A percentile compares a stretch with the other conserved stretches of the same genome.
Evolutionary conservation across 2,113 vertebrate species (phyloP).

Genomic region (Neolamprologus falcicula): DNA sequence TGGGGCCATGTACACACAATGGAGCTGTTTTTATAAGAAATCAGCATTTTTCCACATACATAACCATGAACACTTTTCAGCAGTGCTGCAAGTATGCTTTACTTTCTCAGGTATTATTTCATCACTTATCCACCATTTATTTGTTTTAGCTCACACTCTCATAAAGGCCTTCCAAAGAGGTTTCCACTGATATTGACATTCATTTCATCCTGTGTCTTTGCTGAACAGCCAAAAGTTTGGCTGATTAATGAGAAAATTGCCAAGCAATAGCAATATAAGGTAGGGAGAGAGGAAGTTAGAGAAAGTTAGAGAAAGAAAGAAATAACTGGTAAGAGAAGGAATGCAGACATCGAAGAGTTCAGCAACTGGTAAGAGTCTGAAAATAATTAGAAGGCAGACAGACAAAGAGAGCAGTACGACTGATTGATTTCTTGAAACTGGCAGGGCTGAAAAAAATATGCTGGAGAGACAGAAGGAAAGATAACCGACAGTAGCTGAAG

Average conservation of each 20-base stretch:
- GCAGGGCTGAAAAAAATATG: neutral
- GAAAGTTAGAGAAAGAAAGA: neutral
- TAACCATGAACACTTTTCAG: neutral
- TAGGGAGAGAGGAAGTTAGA: neutral
- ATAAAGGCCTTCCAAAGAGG: neutral
- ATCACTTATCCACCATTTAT: neutral
- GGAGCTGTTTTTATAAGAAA: neutral
- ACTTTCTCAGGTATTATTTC: neutral
- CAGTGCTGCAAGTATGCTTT: neutral
- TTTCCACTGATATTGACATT: neutral
- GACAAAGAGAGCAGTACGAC: neutral
- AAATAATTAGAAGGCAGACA: slow-evolving; percentile 25
- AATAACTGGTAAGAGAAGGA: neutral
- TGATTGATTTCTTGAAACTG: slow-evolving; percentile 12
- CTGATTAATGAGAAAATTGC: neutral
- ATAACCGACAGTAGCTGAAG: neutral
- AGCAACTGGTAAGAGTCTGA: slow-evolving; percentile 6
- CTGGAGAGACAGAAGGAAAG: neutral
- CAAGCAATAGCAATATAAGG: neutral
- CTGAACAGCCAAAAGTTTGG: neutral
- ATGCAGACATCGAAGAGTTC: neutral
- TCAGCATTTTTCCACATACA: neutral
- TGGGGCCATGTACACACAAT: neutral
- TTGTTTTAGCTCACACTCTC: neutral
- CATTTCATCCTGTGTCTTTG: neutral